Evolutionary conservation across 2,888 invertebrate genomes (phyloP), one percentile per base, ranked within the genome.

Genomic region (Morpho achilles): DNA sequence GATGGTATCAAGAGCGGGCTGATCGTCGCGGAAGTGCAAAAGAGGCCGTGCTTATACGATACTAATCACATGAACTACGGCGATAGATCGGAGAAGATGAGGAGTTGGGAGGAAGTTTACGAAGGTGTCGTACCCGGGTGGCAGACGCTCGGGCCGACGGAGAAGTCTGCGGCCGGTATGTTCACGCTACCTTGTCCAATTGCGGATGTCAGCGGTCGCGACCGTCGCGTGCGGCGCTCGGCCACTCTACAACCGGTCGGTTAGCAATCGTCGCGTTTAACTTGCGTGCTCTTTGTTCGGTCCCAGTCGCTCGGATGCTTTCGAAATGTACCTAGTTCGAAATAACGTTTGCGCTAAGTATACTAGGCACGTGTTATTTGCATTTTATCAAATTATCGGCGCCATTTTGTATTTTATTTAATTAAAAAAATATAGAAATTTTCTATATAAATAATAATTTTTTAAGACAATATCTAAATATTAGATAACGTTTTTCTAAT

Each of bases 21-120:
- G 55, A 88, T 90, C 61, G 80, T 90, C 45, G 68, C 80, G 2
- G 88, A 89, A 70, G 89, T 90, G 63, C 83, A 87, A 69, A 86
- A 78, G 60, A 74, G 89, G 63, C 79, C 87, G 50, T 89, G 90
- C 53, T 67, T 90, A 53, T 90, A 80, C 68, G 90, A 90, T 63
- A 82, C 85, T 40, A 88, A 87, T 63, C 82, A 89, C 67, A 70
- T 77, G 42, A 82, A 79, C 66, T 87, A 90, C 67, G 84, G 89
- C 5, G 91, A 91, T 63, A 75, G 88, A 66, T 77, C 82, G 43
- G 87, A 84, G 76, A 91, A 91, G 83, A 77, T 79, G 66, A 74
- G 83, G 64, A 82, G 82, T 69, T 91, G 91, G 91, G 87, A 87
- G 71, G 90, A 90, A 71, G 86, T 90, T 54, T 89, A 80, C 79